Conservation (phyloP, 2,113 vertebrate genomes). For the Antigone vipio region DNA sequence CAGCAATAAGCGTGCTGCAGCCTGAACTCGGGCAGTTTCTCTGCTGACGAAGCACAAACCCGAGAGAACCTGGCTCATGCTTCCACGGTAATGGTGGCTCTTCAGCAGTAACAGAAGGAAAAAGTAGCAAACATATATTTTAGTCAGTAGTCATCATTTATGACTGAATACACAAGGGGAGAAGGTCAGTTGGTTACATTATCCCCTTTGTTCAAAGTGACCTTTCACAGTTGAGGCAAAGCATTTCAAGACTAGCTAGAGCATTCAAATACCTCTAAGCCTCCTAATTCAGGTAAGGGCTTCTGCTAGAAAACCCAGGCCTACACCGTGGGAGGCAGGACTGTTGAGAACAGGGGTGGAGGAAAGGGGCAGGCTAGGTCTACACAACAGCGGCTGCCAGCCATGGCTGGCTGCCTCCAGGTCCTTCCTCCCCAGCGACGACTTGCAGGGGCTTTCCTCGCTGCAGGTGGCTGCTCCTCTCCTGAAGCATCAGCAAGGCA, state of each 20-base stretch:
- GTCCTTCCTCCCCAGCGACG: background rate
- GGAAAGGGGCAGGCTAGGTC: background rate
- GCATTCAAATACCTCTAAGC: background rate
- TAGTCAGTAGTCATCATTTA: background rate
- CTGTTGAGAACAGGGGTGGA: background rate
- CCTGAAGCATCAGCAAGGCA: background rate
- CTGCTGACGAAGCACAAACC: background rate
- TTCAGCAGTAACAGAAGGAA: background rate
- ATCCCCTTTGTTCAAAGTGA: background rate
- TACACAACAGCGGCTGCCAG: background rate
- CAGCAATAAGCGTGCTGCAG: background rate
- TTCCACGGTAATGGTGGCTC: background rate
- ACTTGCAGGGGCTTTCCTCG: background rate
- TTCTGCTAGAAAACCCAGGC: background rate
- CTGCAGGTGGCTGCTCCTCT: background rate
- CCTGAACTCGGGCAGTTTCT: background rate
- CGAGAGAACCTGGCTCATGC: background rate
- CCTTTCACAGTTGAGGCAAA: background rate
- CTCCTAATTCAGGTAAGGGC: background rate
- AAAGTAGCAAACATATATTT: background rate
- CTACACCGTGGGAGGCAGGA: background rate
- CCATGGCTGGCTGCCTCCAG: background rate
- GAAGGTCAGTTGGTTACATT: background rate
- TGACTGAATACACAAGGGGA: background rate
- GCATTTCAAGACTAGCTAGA: background rate